phyloP scores from a whole-genome alignment of 2,797 vertebrate genomes.

The Nothura maculosa region DNA sequence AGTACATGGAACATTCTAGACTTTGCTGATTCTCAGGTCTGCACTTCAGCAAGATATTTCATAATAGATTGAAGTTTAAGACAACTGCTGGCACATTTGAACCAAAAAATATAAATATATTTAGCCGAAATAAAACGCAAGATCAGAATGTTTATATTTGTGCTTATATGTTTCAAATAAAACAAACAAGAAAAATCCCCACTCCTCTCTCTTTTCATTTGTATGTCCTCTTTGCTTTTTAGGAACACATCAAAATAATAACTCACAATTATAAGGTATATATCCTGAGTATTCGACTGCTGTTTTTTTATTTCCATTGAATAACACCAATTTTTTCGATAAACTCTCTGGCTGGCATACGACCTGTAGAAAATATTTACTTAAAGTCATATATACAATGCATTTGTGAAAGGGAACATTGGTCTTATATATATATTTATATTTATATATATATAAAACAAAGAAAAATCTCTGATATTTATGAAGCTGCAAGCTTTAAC shows the following conservation, averaged over 20 bases:
- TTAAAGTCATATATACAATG: neutral
- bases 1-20: rapidly evolving
- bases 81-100: neutral
- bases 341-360: neutral
- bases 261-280: neutral
- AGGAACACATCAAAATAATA: neutral
- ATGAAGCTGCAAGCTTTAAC: neutral
- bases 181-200: neutral
- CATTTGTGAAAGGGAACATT: neutral
- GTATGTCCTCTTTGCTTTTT: rapidly evolving
- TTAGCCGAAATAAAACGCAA: neutral
- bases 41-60: neutral
- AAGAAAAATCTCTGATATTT: neutral
- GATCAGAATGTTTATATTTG: neutral
- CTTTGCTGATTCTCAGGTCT: neutral
- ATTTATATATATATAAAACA: neutral
- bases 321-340: neutral
- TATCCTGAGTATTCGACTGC: neutral
- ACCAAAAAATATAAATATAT: neutral
- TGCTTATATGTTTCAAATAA: neutral
- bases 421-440: neutral
- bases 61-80: neutral
- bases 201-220: neutral
- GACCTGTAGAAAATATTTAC: neutral
- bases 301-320: neutral